These are phyloP conservation scores for Amphiura filiformis DNA, from an alignment of 35 echinoderm and acorn worm genomes.

Conservation along the genomic window DNA sequence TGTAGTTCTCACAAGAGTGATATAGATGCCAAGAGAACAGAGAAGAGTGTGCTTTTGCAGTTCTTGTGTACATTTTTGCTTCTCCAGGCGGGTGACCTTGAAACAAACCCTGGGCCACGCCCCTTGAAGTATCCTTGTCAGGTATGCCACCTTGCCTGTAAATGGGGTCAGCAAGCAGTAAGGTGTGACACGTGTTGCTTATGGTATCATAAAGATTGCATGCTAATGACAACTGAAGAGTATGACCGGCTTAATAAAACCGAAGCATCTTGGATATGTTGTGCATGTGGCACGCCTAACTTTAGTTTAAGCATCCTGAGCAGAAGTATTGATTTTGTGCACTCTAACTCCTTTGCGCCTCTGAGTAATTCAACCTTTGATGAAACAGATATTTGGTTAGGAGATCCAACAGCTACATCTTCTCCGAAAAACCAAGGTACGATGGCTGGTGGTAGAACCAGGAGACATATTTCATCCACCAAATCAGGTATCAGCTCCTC, in stretches of 20 bases:
- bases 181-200: not conserved
- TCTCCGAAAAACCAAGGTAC: not conserved
- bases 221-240: not conserved
- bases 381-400: not conserved
- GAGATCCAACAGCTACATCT: not conserved
- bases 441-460: not conserved
- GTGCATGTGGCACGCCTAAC: not conserved
- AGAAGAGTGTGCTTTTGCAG: not conserved
- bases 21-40: not conserved
- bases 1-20: not conserved
- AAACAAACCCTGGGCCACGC: not conserved
- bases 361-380: not conserved
- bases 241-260: not conserved
- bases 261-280: not conserved
- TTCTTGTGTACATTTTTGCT: not conserved
- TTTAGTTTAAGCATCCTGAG: not conserved
- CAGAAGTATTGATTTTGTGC: not conserved
- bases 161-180: not conserved
- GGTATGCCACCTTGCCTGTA: not conserved
- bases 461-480: not conserved
- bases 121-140: not conserved
- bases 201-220: not conserved
- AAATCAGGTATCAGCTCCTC: not conserved
- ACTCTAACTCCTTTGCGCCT: not conserved
- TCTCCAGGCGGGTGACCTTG: not conserved